Evolutionary conservation across 2,113 vertebrate genomes (phyloP), one percentile per base, ranked within the genome.

Genomic region (Neotoma lepida): DNA sequence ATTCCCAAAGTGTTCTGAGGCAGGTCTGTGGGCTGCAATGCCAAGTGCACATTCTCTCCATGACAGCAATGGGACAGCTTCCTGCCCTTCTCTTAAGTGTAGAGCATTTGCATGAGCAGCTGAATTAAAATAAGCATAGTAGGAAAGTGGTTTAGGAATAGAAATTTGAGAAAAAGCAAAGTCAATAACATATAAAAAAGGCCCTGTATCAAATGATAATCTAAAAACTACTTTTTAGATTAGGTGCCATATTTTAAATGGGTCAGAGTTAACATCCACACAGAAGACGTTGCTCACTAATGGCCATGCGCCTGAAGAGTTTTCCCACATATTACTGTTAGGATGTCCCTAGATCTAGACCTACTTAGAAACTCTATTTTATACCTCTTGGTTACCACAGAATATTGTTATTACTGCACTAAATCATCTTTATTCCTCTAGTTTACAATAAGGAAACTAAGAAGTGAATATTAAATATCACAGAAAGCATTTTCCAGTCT

Each of bases 71-170:
- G 61, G 77, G 64, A 89, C 85, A 73, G 2, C 73, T 86, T 84
- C 88, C 92, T 74, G 78, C 63, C 86, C 51, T 61, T 85, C 82
- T 85, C 90, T 63, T 89, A 89, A 94, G 91, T 90, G 68, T 82
- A 71, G 44, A 92, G 33, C 71, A 64, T 63, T 94, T 96, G 94
- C 91, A 26, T 74, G 77, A 92, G 54, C 66, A 44, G 49, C 82
- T 78, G 44, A 89, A 95, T 95, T 94, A 94, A 97, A 94, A 97
- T 93, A 91, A 74, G 88, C 90, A 94, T 94, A 85, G 64, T 90
- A 92, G 44, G 91, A 90, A 81, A 88, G 84, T 81, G 88, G 51
- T 80, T 96, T 88, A 8, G 74, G 46, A 51, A 76, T 94, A 39
- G 58, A 87, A 91, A 49, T 88, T 78, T 94, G 93, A 94, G 71